Conservation (phyloP, 2,113 vertebrate species). For the Pleuronectes platessa region DNA sequence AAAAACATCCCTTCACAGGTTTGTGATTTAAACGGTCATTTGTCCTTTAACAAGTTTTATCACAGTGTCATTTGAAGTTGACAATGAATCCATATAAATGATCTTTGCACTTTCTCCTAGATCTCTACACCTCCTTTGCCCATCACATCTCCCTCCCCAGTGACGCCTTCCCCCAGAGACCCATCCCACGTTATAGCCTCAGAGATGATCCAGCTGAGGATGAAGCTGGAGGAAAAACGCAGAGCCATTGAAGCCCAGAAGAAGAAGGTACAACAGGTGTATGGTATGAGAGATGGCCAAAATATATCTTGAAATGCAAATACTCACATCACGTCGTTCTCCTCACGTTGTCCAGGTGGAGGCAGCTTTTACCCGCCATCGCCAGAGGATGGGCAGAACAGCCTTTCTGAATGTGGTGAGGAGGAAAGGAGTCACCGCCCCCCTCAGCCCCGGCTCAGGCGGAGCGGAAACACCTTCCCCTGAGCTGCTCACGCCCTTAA, state of each 20-base stretch:
- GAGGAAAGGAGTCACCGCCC: conserved; percentile 89
- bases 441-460: conserved; percentile 84
- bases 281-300: not conserved
- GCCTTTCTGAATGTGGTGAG: conserved; percentile 96
- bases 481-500: conserved; percentile 54
- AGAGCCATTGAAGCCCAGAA: conserved; percentile 97
- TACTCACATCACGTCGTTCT: not conserved
- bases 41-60: not conserved
- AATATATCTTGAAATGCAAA: not conserved
- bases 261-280: conserved; percentile 82
- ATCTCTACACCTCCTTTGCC: conserved; percentile 70
- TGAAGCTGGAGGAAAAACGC: conserved; percentile 97
- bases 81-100: not conserved
- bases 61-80: not conserved
- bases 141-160: conserved; percentile 73
- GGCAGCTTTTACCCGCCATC: conserved; percentile 92
- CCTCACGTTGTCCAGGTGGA: conserved; percentile 83
- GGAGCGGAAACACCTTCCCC: conserved; percentile 77
- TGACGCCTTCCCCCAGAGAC: conserved; percentile 83
- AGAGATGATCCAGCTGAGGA: conserved; percentile 97
- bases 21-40: conserved; percentile 11
- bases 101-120: conserved; percentile 43
- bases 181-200: conserved; percentile 92
- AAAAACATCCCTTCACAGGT: conserved; percentile 86
- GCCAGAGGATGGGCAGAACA: conserved; percentile 95